A percentile compares a stretch with the other conserved stretches of the same genome.
These are phyloP conservation scores for Fopius arisanus DNA, from an alignment of 1,140 invertebrate species.

Conservation along the genomic window DNA sequence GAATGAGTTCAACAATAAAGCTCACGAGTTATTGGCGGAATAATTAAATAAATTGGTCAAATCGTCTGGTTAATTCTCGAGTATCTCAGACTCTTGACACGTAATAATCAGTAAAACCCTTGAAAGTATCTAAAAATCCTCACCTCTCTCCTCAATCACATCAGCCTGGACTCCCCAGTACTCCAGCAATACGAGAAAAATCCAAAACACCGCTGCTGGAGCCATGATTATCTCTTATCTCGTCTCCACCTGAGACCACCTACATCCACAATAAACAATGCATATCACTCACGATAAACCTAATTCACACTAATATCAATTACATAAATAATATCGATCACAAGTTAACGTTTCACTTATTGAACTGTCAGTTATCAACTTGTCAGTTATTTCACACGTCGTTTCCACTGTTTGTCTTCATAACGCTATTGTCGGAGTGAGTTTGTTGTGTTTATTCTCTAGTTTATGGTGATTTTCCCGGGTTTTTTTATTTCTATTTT, in stretches of 20 bases:
- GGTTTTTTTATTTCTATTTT: neutral
- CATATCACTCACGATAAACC: conserved; percentile 41
- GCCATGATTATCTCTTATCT: conserved; percentile 46
- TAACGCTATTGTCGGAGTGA: neutral
- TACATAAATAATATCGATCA: neutral
- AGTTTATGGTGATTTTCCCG: neutral
- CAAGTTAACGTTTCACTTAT: neutral
- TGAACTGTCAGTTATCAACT: conserved; percentile 38
- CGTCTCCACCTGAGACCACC: conserved; percentile 35
- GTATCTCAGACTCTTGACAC: no score
- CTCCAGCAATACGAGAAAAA: conserved; percentile 46
- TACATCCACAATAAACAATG: conserved; percentile 46
- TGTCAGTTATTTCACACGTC: conserved; percentile 1
- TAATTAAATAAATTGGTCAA: no score
- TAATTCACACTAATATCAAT: neutral
- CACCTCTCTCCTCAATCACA: conserved; percentile 62
- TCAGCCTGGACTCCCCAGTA: conserved; percentile 39
- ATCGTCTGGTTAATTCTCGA: no score
- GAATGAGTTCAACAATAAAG: no score
- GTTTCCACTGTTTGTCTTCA: neutral
- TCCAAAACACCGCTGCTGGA: conserved; percentile 39
- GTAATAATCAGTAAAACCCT: no score
- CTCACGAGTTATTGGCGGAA: no score
- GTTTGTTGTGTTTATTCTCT: neutral
- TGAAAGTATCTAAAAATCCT: no score